Evolutionary conservation across 35 echinoderm and acorn worm species (phyloP), one percentile per base, ranked within the genome.

Genomic region (Nesometra sesokonis): DNA sequence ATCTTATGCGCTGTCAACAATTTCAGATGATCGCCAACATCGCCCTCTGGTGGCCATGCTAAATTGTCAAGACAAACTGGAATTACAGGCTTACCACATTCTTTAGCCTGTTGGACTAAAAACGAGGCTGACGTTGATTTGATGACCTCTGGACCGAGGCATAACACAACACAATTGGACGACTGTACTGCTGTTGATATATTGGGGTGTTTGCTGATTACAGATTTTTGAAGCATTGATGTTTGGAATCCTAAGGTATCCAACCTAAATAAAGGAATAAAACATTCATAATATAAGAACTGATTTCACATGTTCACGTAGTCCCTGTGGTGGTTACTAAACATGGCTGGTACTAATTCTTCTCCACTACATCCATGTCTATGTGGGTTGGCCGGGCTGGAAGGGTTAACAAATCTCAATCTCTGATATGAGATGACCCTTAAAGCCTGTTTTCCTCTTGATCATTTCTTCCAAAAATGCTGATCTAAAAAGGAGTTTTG

Each of bases 1-100:
- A 99, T 99, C 46, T 91, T 99, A 77, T 94, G 87, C 84, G 91
- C 78, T 34, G 90, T 93, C 23, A 99, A 82, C 85, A 87, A 86
- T 13, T 93, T 80, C 5, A 93, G 81, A 36, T 90, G 87, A 76
- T 93, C 80, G 36, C 92, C 89, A 21, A 92, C 34, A n/a, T 76
- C 82, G 1, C 96, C 96, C 33, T 82, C 79, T 33, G 92, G 93
- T 33, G 96, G 96, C 96, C 96, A 99, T 19, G 86, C 36, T 32
- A 92, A 47, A 17, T 88, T 77, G 78, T 94, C 88, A 32, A 99
- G 46, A 81, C 94, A 82, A 40, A 88, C 88, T 11, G 92, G 93
- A 78, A 99, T 43, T 0, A 99, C 88, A 0, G 96, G 96, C 82
- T 86, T 90, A 30, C 52, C 35, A 11, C 32, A 37, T 32, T 85